Percentiles rank a stretch among this genome's conserved stretches.
phyloP scores from a whole-genome alignment of 2,888 invertebrate genomes.

The Meta bourneti region DNA sequence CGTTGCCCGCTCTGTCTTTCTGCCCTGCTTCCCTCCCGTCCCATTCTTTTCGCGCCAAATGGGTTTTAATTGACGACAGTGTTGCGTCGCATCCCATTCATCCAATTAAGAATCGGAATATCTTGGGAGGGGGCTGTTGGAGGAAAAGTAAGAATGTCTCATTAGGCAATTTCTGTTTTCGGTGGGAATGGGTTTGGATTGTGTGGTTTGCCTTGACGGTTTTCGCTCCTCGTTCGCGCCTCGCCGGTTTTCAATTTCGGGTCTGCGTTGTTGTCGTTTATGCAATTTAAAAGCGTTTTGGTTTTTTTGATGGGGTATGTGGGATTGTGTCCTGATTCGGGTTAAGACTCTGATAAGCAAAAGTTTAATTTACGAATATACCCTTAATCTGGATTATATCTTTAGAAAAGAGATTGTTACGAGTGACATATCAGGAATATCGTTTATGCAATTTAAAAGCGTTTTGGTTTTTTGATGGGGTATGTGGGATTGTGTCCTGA shows the following conservation, averaged over 20 bases:
- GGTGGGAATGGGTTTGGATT: background rate
- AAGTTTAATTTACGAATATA: background rate
- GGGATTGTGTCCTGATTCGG: background rate
- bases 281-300: background rate
- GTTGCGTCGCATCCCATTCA: constrained; percentile 16
- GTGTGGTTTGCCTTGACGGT: background rate
- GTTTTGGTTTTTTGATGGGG: background rate
- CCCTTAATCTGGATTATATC: too few relatives aligned
- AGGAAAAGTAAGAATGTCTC: constrained; percentile 51
- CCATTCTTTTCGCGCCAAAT: constrained; percentile 60
- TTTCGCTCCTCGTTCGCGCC: background rate
- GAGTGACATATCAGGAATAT: too few relatives aligned
- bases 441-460: background rate
- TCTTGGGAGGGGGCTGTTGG: background rate
- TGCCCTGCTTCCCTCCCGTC: background rate
- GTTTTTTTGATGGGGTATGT: background rate
- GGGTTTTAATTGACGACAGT: constrained; percentile 67
- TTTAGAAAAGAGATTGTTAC: too few relatives aligned
- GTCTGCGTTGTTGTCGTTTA: background rate
- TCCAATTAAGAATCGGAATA: constrained; percentile 61
- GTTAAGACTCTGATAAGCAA: background rate
- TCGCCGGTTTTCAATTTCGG: background rate
- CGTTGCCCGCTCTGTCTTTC: background rate
- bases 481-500: background rate
- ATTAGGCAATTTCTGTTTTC: constrained; percentile 59